phyloP scores from a whole-genome alignment of 2,888 invertebrate genomes.

The Yponomeuta malinellus region DNA sequence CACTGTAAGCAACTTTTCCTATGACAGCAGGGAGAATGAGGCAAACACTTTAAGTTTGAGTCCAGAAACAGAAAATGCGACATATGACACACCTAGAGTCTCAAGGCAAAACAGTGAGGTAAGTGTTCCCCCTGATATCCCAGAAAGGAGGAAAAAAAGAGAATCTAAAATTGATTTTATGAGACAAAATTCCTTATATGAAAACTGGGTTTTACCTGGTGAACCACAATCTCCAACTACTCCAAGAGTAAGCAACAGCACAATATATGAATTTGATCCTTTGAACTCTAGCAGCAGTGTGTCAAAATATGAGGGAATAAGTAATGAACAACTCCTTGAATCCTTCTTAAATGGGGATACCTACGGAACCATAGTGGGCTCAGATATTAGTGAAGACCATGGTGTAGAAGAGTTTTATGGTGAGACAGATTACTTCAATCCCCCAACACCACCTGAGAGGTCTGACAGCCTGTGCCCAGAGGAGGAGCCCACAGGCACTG shows the following conservation, averaged over 20 bases:
- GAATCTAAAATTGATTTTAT: constrained; percentile 40
- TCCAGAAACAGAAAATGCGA: constrained; percentile 37
- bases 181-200: constrained; percentile 58
- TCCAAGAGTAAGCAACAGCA: constrained; percentile 65
- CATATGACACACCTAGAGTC: constrained; percentile 57
- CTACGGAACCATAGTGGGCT: constrained; percentile 76
- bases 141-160: constrained; percentile 47
- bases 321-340: constrained; percentile 78
- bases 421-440: constrained; percentile 66
- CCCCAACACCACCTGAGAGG: constrained; percentile 79
- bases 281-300: constrained; percentile 40
- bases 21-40: constrained; percentile 49
- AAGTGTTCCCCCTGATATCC: constrained; percentile 47
- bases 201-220: constrained; percentile 55
- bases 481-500: constrained; percentile 30
- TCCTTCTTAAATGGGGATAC: constrained; percentile 81
- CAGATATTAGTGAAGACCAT: constrained; percentile 52
- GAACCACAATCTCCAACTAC: constrained; percentile 25
- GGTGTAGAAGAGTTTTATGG: constrained; percentile 30
- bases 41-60: constrained; percentile 30
- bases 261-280: constrained; percentile 86
- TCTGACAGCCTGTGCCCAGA: constrained; percentile 76
- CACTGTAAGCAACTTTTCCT: constrained; percentile 51
- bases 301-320: constrained; percentile 58
- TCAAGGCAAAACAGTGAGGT: constrained; percentile 52